phyloP scores from a whole-genome alignment of 1,140 invertebrate genomes.

The Polyergus mexicanus region DNA sequence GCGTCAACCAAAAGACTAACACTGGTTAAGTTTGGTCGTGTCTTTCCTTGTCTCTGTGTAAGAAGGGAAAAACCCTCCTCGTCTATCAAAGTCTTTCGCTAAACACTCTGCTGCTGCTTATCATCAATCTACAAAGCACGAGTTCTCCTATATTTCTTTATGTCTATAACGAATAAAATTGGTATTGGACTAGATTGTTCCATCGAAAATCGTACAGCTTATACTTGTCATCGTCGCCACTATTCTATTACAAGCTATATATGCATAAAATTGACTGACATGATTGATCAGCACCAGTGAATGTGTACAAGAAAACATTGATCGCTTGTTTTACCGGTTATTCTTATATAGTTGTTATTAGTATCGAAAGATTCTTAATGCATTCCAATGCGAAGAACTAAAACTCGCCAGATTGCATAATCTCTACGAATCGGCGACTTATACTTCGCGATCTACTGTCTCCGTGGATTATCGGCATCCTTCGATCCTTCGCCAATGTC shows the following conservation, averaged over 20 bases:
- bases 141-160: constrained; percentile 35
- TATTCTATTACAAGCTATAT: constrained; percentile 65
- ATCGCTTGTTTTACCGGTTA: constrained; percentile 62
- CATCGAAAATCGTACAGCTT: constrained; percentile 63
- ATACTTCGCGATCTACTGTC: constrained; percentile 68
- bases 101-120: constrained; percentile 59
- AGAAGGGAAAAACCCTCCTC: constrained; percentile 36
- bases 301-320: constrained; percentile 68
- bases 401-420: constrained; percentile 7
- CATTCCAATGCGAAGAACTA: constrained; percentile 30
- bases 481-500: constrained; percentile 75
- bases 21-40: constrained; percentile 56
- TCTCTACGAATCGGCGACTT: not conserved
- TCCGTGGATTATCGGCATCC: constrained; percentile 70
- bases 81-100: constrained; percentile 47
- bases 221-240: constrained; percentile 47
- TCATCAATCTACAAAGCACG: constrained; percentile 59
- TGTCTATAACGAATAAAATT: constrained; percentile 65
- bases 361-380: constrained; percentile 39
- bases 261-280: constrained; percentile 38
- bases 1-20: constrained; percentile 46
- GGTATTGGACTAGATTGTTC: constrained; percentile 67
- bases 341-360: constrained; percentile 55
- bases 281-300: constrained; percentile 55
- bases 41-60: not conserved